Evolutionary conservation across 2,888 invertebrate species (phyloP).

Genomic region (Apantesis nais): DNA sequence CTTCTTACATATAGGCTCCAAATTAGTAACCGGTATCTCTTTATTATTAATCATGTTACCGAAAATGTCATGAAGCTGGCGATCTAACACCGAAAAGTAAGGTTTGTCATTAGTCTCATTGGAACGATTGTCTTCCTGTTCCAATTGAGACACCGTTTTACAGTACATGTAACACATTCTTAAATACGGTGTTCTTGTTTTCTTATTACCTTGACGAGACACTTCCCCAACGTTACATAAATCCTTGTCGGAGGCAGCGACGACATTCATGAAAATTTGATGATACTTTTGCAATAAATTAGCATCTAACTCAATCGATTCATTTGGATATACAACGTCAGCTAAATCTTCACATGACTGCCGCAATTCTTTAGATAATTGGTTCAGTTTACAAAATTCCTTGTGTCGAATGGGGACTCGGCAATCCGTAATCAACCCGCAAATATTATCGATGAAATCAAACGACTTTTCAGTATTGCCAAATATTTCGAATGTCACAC

Average conservation of each 20-base stretch:
- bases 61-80: conserved; percentile 86
- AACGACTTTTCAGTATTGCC: conserved; percentile 80
- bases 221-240: conserved; percentile 76
- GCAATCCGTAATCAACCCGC: conserved; percentile 76
- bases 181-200: conserved; percentile 78
- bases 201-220: conserved; percentile 68
- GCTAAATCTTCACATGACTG: conserved; percentile 81
- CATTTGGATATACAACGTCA: conserved; percentile 62
- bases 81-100: conserved; percentile 83
- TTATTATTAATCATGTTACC: conserved; percentile 89
- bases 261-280: conserved; percentile 82
- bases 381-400: conserved; percentile 80
- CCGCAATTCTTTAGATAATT: conserved; percentile 76
- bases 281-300: conserved; percentile 75
- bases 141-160: conserved; percentile 83
- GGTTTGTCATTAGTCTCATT: conserved; percentile 64
- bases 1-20: conserved; percentile 89
- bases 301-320: conserved; percentile 58
- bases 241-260: conserved; percentile 79
- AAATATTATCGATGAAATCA: conserved; percentile 75
- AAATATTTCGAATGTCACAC: conserved; percentile 80
- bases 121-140: conserved; percentile 66
- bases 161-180: conserved; percentile 86
- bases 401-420: conserved; percentile 80
- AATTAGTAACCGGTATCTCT: conserved; percentile 87